phyloP scores from a whole-genome alignment of 2,888 invertebrate species.

The Dryadula phaetusa region DNA sequence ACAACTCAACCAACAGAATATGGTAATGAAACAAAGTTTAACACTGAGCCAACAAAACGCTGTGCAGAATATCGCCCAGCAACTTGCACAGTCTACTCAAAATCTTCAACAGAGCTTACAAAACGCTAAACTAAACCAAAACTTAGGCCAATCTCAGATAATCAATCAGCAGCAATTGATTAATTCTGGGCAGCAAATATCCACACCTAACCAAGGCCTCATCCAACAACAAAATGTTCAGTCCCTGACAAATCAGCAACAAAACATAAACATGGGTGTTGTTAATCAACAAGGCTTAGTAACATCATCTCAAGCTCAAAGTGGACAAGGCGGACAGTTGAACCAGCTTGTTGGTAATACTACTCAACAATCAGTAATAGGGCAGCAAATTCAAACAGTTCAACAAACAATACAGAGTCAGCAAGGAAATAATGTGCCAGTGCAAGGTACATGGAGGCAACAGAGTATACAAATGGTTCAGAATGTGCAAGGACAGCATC shows the following conservation, averaged over 20 bases:
- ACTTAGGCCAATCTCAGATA: slow-evolving; percentile 72
- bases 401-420: slow-evolving; percentile 76
- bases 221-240: slow-evolving; percentile 79
- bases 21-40: slow-evolving; percentile 76
- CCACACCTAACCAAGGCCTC: slow-evolving; percentile 69
- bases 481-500: slow-evolving; percentile 81
- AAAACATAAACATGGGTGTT: slow-evolving; percentile 77
- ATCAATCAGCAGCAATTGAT: slow-evolving; percentile 76
- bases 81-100: slow-evolving; percentile 75
- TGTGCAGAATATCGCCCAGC: slow-evolving; percentile 78
- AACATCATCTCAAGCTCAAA: slow-evolving; percentile 70
- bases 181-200: slow-evolving; percentile 79
- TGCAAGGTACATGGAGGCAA: slow-evolving; percentile 77
- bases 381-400: slow-evolving; percentile 81
- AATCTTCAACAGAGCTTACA: slow-evolving; percentile 72
- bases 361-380: slow-evolving; percentile 69
- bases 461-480: slow-evolving; percentile 82
- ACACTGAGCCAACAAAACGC: slow-evolving; percentile 76
- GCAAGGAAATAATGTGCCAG: slow-evolving; percentile 66
- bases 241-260: slow-evolving; percentile 72
- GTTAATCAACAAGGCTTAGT: slow-evolving; percentile 74
- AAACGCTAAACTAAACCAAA: slow-evolving; percentile 77
- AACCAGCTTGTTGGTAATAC: slow-evolving; percentile 76
- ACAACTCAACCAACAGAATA: slow-evolving; percentile 73
- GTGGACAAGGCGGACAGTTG: slow-evolving; percentile 68